Evolutionary conservation across 2,888 invertebrate genomes (phyloP), one percentile per base, ranked within the genome.

Genomic region (Deroplatys truncata): DNA sequence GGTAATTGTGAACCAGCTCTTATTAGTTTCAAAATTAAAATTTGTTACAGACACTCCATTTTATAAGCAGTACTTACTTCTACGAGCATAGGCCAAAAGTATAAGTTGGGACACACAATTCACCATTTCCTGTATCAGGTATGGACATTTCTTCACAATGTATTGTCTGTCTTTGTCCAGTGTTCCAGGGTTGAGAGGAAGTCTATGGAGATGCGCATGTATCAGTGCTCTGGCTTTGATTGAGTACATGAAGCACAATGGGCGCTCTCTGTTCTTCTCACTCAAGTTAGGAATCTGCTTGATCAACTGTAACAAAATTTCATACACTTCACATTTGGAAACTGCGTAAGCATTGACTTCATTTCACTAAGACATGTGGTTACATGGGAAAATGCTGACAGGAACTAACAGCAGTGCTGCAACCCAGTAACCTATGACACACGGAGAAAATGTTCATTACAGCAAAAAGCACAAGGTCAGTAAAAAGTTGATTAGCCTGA

Each of bases 121-220:
- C 89, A 99, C 97, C 98, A 99, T 99, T 94, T 99, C 99, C 92
- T 99, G 98, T 89, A 99, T 97, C 84, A 99, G 95, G 93, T 98
- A 98, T 0, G 99, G 99, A 93, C 98, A 98, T 93, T 99, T 98
- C 91, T 97, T 97, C 86, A 98, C 96, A 89, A 98, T 95, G 92
- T 97, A 97, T 92, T 97, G 96, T 84, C 97, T 95, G 94, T 99
- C 98, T 92, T 96, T 95, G 92, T 98, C 98, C 88, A 98, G 94
- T 0, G 98, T 98, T 88, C 96, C 95, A 0, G 96, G 95, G 92
- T 97, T 97, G 29, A 98, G 93, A 3, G 95, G 94, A 92, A 99
- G 95, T 87, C 99, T 96, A n/a, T 96, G 95, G 88, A 99, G 94
- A 94, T 99, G 99, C 2, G 99, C 98, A 93, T 99, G 98, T n/a